phyloP scores from a whole-genome alignment of 2,113 vertebrate species.

The Phylloscopus trochilus region DNA sequence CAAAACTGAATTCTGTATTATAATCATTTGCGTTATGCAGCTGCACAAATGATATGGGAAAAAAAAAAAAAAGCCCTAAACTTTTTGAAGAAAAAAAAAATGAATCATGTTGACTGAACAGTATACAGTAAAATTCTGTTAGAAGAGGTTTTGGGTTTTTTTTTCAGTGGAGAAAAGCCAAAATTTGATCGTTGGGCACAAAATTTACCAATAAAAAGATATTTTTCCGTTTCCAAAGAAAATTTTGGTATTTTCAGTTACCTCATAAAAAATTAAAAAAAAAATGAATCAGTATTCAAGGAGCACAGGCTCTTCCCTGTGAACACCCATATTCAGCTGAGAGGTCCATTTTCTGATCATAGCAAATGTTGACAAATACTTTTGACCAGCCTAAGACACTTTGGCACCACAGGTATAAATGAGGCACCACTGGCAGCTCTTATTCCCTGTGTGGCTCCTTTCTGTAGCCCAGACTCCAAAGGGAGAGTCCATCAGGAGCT shows the following conservation, averaged over 20 bases:
- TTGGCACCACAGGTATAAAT: rapidly evolving
- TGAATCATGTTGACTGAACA: neutral
- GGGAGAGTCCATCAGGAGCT: neutral
- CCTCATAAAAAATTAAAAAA: neutral
- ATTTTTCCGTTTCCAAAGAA: neutral
- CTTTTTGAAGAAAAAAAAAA: neutral
- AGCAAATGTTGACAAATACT: neutral
- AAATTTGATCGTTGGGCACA: neutral
- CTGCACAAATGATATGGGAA: neutral
- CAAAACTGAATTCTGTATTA: neutral
- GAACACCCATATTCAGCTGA: neutral
- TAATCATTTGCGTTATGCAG: neutral
- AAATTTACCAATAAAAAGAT: neutral
- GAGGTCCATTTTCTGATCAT: neutral
- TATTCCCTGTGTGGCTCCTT: neutral
- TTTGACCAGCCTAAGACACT: neutral
- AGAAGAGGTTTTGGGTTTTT: neutral
- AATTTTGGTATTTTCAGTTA: neutral
- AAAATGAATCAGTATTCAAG: neutral
- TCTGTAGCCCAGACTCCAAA: neutral
- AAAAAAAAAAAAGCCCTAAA: neutral
- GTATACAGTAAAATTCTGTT: neutral
- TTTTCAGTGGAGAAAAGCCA: neutral
- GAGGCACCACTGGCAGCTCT: neutral
- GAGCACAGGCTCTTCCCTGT: neutral